Conservation (phyloP, 53 echinoderm and acorn worm genomes). For the Glandiceps talaboti region DNA sequence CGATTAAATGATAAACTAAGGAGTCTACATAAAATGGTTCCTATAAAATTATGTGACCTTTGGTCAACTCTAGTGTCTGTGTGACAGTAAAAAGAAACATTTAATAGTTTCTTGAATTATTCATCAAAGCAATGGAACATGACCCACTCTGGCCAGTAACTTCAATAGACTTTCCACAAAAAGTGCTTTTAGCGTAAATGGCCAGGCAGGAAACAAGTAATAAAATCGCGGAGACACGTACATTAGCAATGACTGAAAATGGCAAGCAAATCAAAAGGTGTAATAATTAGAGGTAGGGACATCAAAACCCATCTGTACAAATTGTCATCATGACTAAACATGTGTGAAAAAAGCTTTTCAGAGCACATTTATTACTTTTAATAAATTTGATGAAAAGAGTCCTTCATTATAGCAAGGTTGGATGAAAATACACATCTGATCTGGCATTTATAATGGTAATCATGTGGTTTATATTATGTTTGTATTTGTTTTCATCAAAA, state of each 20-base stretch:
- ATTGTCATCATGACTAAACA: not conserved
- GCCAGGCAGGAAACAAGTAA: not conserved
- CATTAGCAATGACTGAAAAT: not conserved
- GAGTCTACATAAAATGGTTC: too few species aligned
- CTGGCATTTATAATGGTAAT: too few species aligned
- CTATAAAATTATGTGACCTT: too few species aligned
- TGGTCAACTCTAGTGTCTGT: too few species aligned
- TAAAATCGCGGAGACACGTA: not conserved
- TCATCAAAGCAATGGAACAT: not conserved
- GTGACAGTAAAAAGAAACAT: too few species aligned
- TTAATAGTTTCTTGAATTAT: too few species aligned
- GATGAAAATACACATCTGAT: too few species aligned
- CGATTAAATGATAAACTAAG: too few species aligned
- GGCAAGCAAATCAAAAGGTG: not conserved
- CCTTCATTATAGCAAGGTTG: too few species aligned
- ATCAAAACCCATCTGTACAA: not conserved
- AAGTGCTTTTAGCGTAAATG: not conserved
- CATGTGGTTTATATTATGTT: too few species aligned
- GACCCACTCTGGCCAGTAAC: not conserved
- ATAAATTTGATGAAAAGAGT: not conserved
- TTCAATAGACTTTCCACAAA: too few species aligned
- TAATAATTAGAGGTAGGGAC: not conserved
- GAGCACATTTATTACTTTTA: not conserved
- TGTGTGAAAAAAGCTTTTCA: not conserved
- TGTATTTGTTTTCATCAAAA: too few species aligned